Percentiles rank a stretch among this genome's conserved stretches.
phyloP scores from a whole-genome alignment of 2,113 vertebrate genomes.

The Platichthys stellatus region DNA sequence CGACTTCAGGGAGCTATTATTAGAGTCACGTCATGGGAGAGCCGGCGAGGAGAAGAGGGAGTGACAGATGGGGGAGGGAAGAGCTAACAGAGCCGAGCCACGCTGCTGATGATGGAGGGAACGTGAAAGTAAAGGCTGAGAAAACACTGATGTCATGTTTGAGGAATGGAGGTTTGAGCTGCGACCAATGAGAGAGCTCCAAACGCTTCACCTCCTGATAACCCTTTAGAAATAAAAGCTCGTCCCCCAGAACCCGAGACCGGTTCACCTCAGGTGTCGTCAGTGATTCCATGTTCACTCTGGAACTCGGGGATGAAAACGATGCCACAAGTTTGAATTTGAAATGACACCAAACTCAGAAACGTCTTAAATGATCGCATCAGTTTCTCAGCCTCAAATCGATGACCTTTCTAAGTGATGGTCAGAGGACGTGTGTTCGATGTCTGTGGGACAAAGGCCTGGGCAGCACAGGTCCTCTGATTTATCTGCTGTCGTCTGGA shows the following conservation, averaged over 20 bases:
- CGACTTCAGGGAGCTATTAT: constrained; percentile 76
- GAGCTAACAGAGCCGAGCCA: background rate
- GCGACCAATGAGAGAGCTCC: background rate
- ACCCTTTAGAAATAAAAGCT: too few relatives aligned
- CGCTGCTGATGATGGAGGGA: constrained; percentile 18
- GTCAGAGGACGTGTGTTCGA: background rate
- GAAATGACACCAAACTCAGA: too few relatives aligned
- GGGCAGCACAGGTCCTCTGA: background rate
- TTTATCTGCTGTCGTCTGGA: background rate
- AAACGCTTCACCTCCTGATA: too few relatives aligned
- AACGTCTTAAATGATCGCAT: too few relatives aligned
- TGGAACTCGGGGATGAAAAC: too few relatives aligned
- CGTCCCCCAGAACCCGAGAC: too few relatives aligned
- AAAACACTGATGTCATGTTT: background rate
- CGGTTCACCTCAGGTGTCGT: too few relatives aligned
- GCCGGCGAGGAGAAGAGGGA: constrained; percentile 56
- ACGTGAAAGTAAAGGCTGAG: background rate
- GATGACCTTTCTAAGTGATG: too few relatives aligned
- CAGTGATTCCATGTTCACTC: too few relatives aligned
- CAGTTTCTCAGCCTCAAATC: too few relatives aligned
- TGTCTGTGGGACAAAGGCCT: too few relatives aligned
- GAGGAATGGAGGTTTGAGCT: background rate
- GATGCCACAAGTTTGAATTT: too few relatives aligned
- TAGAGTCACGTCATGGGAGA: constrained; percentile 72
- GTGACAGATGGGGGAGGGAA: constrained; percentile 67